These are phyloP conservation scores for Lamellibrachia satsuma DNA, from an alignment of 2,888 invertebrate species.

Conservation along the genomic window DNA sequence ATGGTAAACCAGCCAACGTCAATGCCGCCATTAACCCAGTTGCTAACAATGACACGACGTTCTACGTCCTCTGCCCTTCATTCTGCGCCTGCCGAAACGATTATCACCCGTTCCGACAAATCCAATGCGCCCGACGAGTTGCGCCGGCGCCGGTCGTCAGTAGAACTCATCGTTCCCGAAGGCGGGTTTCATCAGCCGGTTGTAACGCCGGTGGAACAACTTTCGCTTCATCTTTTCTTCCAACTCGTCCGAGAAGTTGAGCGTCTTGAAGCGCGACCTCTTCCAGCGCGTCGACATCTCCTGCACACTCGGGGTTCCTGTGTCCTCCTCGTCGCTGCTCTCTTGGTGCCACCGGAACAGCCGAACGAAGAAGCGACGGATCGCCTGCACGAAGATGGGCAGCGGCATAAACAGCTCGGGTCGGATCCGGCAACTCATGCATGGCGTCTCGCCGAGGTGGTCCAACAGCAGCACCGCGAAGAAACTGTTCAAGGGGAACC, in stretches of 20 bases:
- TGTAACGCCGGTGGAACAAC: not conserved
- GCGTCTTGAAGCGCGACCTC: not conserved
- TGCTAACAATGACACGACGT: not conserved
- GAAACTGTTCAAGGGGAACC: constrained; percentile 6
- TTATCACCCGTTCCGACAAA: not conserved
- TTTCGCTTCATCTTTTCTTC: not conserved
- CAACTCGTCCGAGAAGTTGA: not conserved
- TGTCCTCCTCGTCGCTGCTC: not conserved
- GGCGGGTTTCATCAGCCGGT: not conserved
- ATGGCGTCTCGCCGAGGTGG: not conserved
- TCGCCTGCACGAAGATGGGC: constrained; percentile 1
- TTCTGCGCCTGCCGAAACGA: not conserved
- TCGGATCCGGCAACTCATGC: not conserved
- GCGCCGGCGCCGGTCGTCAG: not conserved
- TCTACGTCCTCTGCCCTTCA: not conserved
- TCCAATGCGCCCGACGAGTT: not conserved
- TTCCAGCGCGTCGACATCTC: not conserved
- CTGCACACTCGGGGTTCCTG: not conserved
- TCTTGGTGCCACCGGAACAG: not conserved
- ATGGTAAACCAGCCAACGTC: not conserved
- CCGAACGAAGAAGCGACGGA: not conserved
- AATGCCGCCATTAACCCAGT: not conserved
- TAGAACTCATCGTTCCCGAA: not conserved
- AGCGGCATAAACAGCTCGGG: not conserved
- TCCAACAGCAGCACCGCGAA: not conserved